Conservation (phyloP, 2,113 vertebrate genomes). For the Paramisgurnus dabryanus region DNA sequence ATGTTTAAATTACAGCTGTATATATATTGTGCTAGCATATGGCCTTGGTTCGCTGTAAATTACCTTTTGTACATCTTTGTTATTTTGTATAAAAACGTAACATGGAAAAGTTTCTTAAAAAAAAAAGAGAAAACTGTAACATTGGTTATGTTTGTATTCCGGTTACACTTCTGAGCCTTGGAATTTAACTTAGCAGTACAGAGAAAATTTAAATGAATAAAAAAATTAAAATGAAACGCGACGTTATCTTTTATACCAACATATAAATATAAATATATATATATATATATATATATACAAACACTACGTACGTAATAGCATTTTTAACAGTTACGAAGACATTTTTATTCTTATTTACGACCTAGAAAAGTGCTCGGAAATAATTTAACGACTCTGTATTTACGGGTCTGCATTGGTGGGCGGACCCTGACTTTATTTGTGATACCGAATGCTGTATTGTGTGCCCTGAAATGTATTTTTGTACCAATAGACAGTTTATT, state of each 20-base stretch:
- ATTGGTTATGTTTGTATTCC: constrained; percentile 96
- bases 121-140: constrained; percentile 58
- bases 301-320: constrained; percentile 84
- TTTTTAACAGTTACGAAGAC: constrained; percentile 93
- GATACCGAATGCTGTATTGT: constrained; percentile 96
- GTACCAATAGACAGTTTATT: constrained; percentile 99
- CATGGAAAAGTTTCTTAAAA: constrained; percentile 80
- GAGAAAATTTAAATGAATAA: constrained; percentile 19
- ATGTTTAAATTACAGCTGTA: constrained; percentile 91
- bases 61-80: constrained; percentile 99
- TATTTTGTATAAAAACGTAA: constrained; percentile 95
- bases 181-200: constrained; percentile 95
- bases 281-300: constrained; percentile 60
- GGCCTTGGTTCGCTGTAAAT: constrained; percentile 99
- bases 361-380: constrained; percentile 87
- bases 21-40: constrained; percentile 89
- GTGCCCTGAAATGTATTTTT: constrained; percentile 99
- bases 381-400: constrained; percentile 90
- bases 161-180: constrained; percentile 97
- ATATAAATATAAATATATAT: constrained; percentile 61
- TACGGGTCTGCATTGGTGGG: constrained; percentile 84
- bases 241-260: constrained; percentile 86
- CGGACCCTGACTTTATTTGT: constrained; percentile 94
- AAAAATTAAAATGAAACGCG: constrained; percentile 73
- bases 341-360: constrained; percentile 89